Base-by-base conservation (phyloP, 2,113 vertebrate species). In the Corvus cornix region DNA sequence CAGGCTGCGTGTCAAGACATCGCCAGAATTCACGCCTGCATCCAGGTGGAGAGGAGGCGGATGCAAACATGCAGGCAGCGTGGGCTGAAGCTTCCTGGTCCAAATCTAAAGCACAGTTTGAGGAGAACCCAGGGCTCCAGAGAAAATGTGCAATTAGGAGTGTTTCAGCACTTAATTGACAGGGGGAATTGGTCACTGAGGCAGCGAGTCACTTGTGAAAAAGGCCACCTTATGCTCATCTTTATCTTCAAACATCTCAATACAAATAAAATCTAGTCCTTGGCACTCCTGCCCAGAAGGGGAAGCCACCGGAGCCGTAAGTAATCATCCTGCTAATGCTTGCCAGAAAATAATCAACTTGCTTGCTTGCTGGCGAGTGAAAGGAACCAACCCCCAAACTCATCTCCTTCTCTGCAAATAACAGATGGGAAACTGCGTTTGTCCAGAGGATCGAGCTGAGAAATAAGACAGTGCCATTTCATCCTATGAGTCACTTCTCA, bases 291-390 rank as follows among this genome's bases (percentile, higher is more conserved):
- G 84, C 81, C 91, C 94, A 86, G 91, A 74, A 93, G 68, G 68
- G 86, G 56, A 96, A 94, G 89, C 66, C 94, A 91, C 84, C 1
- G 1, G 68, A 94, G 93, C 81, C 10, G 0, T 82, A 87, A 64
- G 84, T 74, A 89, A 90, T 79, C 94, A 82, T 89, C 64, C 80
- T 89, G 69, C 60, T 77, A 78, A 67, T 2, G 41, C 86, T 22
- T 95, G 96, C 93, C 96, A 90, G 81, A 88, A 95, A 87, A 95
- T 73, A 94, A 95, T 95, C 91, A 94, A 90, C 82, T 62, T 89
- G 83, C 88, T 92, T 6, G 72, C 74, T 90, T 59, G 86, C 93
- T 92, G 89, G 78, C 2, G 20, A 93, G 64, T 4, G 9, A 95
- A 63, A 96, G 44, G 92, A 95, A 90, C 93, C 96, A 96, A 59